Conservation (phyloP, 2,113 vertebrate species). For the Mellivora capensis region DNA sequence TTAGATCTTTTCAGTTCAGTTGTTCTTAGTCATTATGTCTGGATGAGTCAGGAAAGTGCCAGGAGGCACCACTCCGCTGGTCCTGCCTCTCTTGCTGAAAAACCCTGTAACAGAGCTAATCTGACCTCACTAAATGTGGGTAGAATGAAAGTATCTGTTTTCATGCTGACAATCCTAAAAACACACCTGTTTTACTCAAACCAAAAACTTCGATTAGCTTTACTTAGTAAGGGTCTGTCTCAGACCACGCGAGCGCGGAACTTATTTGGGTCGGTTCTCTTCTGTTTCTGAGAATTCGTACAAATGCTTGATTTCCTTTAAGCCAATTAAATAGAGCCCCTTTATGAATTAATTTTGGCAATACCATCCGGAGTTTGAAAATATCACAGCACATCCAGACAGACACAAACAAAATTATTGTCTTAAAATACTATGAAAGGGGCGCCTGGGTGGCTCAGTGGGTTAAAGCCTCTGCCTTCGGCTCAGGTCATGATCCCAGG, state of each 20-base stretch:
- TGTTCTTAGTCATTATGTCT: not conserved
- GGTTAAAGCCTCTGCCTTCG: no score
- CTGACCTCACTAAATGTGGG: not conserved
- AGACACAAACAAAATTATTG: not conserved
- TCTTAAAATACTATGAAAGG: not conserved
- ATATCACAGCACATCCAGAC: not conserved
- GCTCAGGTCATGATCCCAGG: no score
- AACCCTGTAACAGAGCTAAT: not conserved
- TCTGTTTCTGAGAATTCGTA: not conserved
- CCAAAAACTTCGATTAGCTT: not conserved
- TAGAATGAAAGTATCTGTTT: not conserved
- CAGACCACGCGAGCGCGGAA: not conserved
- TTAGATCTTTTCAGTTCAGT: not conserved
- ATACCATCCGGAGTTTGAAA: not conserved
- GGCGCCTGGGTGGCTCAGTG: no score
- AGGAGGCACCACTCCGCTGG: no score
- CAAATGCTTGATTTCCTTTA: not conserved
- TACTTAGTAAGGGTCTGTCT: not conserved
- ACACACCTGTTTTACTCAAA: not conserved
- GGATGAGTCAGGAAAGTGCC: no score
- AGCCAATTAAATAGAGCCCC: not conserved
- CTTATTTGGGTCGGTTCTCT: not conserved
- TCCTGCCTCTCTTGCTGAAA: not conserved
- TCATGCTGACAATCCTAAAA: not conserved
- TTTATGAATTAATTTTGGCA: not conserved